phyloP scores from a whole-genome alignment of 2,797 vertebrate species.

The Ctenochaetus hawaiiensis region DNA sequence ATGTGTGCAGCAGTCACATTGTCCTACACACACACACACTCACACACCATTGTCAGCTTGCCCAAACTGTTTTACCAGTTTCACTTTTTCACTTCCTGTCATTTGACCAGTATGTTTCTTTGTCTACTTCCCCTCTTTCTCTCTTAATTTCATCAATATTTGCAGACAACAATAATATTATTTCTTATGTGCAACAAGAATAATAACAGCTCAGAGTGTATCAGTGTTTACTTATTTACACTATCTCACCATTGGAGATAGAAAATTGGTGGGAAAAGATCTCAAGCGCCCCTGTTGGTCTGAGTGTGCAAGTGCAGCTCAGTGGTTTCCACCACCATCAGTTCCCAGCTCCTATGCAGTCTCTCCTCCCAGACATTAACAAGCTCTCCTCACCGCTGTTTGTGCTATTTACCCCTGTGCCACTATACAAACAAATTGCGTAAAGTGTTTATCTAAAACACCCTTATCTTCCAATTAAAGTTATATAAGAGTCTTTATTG shows the following conservation, averaged over 20 bases:
- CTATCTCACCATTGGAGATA: constrained; percentile 30
- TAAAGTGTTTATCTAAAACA: constrained; percentile 76
- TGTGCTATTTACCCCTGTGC: constrained; percentile 76
- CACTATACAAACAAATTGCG: constrained; percentile 79
- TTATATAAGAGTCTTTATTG: constrained; percentile 74
- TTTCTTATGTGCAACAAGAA: background rate
- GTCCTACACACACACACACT: constrained; percentile 62
- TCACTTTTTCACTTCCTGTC: constrained; percentile 16
- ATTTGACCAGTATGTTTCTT: background rate
- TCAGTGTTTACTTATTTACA: constrained; percentile 1
- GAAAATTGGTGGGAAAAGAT: constrained; percentile 27
- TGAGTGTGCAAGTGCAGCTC: constrained; percentile 39
- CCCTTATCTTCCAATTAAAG: constrained; percentile 58
- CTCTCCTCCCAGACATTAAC: constrained; percentile 76
- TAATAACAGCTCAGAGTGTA: background rate
- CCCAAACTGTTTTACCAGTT: constrained; percentile 45
- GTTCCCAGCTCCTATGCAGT: constrained; percentile 52
- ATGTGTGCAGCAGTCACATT: constrained; percentile 73
- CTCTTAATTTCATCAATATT: too few relatives aligned
- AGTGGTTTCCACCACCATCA: constrained; percentile 53
- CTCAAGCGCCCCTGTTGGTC: constrained; percentile 61
- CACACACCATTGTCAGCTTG: constrained; percentile 37
- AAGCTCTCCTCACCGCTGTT: constrained; percentile 71
- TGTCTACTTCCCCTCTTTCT: too few relatives aligned
- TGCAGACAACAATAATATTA: background rate